A percentile compares a stretch with the other conserved stretches of the same genome.
phyloP scores from a whole-genome alignment of 2,797 vertebrate species.

The Hyperoplus immaculatus region DNA sequence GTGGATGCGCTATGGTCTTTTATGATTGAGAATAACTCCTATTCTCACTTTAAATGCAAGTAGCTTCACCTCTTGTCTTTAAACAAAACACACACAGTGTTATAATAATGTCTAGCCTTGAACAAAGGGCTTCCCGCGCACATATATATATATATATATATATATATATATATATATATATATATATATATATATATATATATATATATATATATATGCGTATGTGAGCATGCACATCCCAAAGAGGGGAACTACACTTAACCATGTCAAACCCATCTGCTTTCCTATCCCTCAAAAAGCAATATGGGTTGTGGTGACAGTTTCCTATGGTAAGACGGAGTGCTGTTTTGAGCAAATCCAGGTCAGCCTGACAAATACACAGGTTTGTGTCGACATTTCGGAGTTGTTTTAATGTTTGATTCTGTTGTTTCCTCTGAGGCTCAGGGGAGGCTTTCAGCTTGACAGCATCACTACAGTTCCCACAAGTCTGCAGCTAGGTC shows the following conservation, averaged over 20 bases:
- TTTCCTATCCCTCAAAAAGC: conserved; percentile 73
- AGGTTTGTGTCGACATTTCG: conserved; percentile 78
- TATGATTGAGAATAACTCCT: conserved; percentile 47
- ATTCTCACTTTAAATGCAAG: conserved; percentile 63
- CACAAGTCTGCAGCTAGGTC: conserved; percentile 79
- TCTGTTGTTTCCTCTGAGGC: conserved; percentile 76
- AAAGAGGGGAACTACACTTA: conserved; percentile 60
- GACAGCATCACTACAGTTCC: conserved; percentile 81
- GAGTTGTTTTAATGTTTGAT: conserved; percentile 81
- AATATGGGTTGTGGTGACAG: conserved; percentile 68
- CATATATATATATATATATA: not conserved
- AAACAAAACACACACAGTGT: conserved; percentile 31
- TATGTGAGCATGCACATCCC: conserved; percentile 34
- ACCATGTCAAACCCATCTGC: conserved; percentile 67
- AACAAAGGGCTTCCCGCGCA: conserved; percentile 68
- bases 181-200: too few species aligned
- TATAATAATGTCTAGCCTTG: conserved; percentile 66
- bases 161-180: too few species aligned
- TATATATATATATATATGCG: too few species aligned
- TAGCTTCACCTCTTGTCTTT: conserved; percentile 49
- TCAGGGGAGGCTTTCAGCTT: conserved; percentile 76
- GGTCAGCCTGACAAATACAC: conserved; percentile 84
- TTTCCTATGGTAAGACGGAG: conserved; percentile 65
- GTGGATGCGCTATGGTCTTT: conserved; percentile 27
- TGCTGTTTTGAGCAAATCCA: conserved; percentile 80